Base-by-base conservation (phyloP, 2,888 invertebrate genomes). In the Theretra japonica region DNA sequence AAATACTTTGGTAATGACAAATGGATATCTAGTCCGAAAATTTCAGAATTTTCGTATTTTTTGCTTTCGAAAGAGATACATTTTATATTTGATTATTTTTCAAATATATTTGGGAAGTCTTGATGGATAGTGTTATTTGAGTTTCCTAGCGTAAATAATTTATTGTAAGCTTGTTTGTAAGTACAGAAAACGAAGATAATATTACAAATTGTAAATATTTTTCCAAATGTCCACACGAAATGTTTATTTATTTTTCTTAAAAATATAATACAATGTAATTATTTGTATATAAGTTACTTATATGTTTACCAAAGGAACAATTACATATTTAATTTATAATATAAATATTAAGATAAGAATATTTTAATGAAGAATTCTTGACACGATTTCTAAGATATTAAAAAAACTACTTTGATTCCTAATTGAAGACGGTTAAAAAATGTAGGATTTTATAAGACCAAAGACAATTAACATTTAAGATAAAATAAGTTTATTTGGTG, bases 401-500 rank as follows among this genome's bases (percentile, higher is more conserved):
- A 33, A 56, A 28, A 56, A 15, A 19, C 17, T 71, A 56, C 6
- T 33, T 60, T 58, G 41, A 62, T 62, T 71, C 70, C 62, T 71
- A 71, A 56, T 62, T 56, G 17, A 69, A 72, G 56, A 72, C 53
- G 68, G 56, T 56, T 70, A 19, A 23, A 65, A 41, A 73, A 25
- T 68, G 59, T 74, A 74, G 72, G 72, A 73, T 74, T 75, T 71
- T 70, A 60, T 73, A 74, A 74, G 73, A 79, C 75, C 77, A 75
- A 76, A 74, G 71, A 73, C 53, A 30, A 41, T 58, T 25, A 48
- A 62, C 23, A 28, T 68, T 70, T 65, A 23, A 72, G 58, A 15
- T 58, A 50, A 60, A 28, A 59, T 17, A 68, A 71, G 65, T 41
- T 70, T 73, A 70, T 65, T 62, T 48, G 28, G 15, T 70, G 73